Evolutionary conservation across 1,140 invertebrate genomes (phyloP), one percentile per base, ranked within the genome.

Genomic region (Plodia interpunctella): DNA sequence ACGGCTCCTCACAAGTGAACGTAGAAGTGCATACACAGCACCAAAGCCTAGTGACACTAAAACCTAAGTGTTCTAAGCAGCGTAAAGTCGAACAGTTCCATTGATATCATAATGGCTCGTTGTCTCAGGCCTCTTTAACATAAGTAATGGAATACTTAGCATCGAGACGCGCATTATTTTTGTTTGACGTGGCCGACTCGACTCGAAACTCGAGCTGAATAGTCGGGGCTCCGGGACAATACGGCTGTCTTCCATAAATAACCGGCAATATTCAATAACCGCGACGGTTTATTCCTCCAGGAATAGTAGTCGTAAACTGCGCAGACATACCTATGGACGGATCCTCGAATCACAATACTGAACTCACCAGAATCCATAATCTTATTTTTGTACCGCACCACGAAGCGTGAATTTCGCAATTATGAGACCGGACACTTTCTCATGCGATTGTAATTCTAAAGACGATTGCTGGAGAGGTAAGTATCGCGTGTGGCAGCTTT

Each of bases 291-390:
- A 88, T 87, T 87, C 74, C 80, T 88, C 86, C 86, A 78, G 74
- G 83, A 88, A 88, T 88, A 88, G 83, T 72, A 63, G 81, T 88
- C 86, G 80, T 88, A 87, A 88, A 88, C 72, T 74, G 61, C 69
- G 72, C 80, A 87, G 86, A 88, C 86, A 87, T 87, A 86, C 82
- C 83, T 82, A 86, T 74, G 76, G 85, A 87, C 85, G 85, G 80
- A 88, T 88, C 86, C 84, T 88, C 86, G 86, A 89, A 89, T 89
- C 86, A 89, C 82, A 89, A 89, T 87, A 89, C 85, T 81, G 78
- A 83, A 76, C 87, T 89, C 84, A 87, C 78, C 81, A 70, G 87
- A 89, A 89, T 89, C 83, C 87, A 89, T 87, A 89, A 89, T 87
- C 87, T 89, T 89, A 89, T 89, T 89, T 89, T 89, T 89, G 87